Evolutionary conservation across 2,888 invertebrate species (phyloP), one percentile per base, ranked within the genome.

Genomic region (Electrophaes corylata): DNA sequence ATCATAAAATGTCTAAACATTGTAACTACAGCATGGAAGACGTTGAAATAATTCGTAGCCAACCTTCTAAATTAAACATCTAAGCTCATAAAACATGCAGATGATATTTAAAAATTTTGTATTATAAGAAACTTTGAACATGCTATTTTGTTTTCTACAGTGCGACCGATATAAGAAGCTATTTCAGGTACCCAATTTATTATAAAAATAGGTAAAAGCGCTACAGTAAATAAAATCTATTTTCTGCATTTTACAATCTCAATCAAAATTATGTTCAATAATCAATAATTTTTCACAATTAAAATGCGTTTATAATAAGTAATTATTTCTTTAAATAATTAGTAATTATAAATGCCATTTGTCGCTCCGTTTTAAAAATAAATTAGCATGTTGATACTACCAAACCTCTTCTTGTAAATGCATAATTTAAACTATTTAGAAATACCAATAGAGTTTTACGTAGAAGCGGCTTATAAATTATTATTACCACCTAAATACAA

Each of bases 11-110:
- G 65, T 64, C 58, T 53, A 62, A 51, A 59, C 64, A 60, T 70
- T 63, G 64, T 56, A 49, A 59, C 79, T 83, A 86, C 79, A 65
- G 74, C 72, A 73, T 91, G 91, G 91, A 91, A 91, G 91, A 91
- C 91, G 77, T 80, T 76, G 78, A 87, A 90, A 90, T 91, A 91
- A 91, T 91, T 90, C 84, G 91, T 91, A 91, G 90, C 91, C 91
- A 91, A 91, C 91, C 76, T 74, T 75, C 75, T 82, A 79, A 85
- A 83, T 78, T 80, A 81, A 83, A 83, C 63, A 61, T 68, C 81
- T 83, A 84, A 83, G 78, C 83, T 83, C 83, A 29, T 71, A 73
- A 71, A 76, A 75, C 73, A 79, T 76, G 76, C 75, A 72, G 74
- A 74, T 66, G 67, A 73, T 37, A 47, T 52, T 57, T 26, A 57